Evolutionary conservation across 2,797 vertebrate species (phyloP), one percentile per base, ranked within the genome.

Genomic region (Acanthurus tractus): DNA sequence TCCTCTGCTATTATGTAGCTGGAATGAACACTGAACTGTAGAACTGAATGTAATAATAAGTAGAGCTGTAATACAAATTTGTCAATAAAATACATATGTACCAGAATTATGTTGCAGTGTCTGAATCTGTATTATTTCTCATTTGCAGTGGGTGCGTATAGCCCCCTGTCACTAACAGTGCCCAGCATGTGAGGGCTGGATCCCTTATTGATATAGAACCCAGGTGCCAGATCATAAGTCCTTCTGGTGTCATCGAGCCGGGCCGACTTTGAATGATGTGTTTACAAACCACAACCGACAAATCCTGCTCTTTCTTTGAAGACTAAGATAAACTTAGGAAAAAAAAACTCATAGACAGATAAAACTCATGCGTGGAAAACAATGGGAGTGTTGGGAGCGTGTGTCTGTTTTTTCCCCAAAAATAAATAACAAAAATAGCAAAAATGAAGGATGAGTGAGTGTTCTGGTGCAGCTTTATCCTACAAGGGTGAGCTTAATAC

Each of bases 401-500:
- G 36, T 74, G 38, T 62, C 25, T 58, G 2, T 49, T 4, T 48
- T 40, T 55, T 7, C 36, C 40, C 1, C 29, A 3, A 61, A 61
- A 76, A 67, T 42, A 73, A 70, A 22, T 10, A 65, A 62, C 20
- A 62, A 36, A 73, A 70, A 22, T 10, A 65, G 57, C 20, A 62
- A 36, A 66, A 22, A 63, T 64, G 69, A 52, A 53, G 14, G 38
- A 65, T 61, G 8, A 44, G n/a, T 13, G 22, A 29, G 63, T n/a
- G 6, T 25, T 62, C 12, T 68, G 20, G 13, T 52, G 49, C 71
- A 61, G 66, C 49, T 77, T 48, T 23, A 63, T n/a, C 36, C 44
- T 17, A 38, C 34, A 67, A 50, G 15, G 25, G 62, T 61, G 45
- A 70, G 56, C 49, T 53, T 7, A 58, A 46, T 46, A 69, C 49